These are phyloP conservation scores for Proisotoma minuta DNA, from an alignment of 2,888 invertebrate genomes.

Conservation along the genomic window DNA sequence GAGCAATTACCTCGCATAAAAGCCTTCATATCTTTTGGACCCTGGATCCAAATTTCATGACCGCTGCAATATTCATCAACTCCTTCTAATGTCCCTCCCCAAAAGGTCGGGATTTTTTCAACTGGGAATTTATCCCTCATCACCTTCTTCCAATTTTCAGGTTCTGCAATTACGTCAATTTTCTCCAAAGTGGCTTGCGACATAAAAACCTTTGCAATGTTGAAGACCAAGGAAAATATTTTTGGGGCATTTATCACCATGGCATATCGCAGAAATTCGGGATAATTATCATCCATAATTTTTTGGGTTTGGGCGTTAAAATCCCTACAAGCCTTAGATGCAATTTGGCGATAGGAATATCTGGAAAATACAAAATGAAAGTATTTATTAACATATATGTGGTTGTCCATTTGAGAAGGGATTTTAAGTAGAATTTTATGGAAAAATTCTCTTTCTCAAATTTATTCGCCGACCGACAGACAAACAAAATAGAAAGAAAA, in stretches of 20 bases:
- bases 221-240: slow-evolving; percentile 22
- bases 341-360: slow-evolving; percentile 12
- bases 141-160: slow-evolving; percentile 20
- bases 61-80: not conserved
- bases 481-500: too few relatives aligned
- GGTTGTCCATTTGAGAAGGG: too few relatives aligned
- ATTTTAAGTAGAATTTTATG: too few relatives aligned
- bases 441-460: too few relatives aligned
- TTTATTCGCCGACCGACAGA: too few relatives aligned
- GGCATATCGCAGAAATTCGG: slow-evolving; percentile 21
- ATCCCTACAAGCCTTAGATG: slow-evolving; percentile 10
- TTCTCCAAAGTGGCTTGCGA: slow-evolving; percentile 22
- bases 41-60: not conserved
- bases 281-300: slow-evolving; percentile 26
- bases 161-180: slow-evolving; percentile 19
- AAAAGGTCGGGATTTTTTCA: slow-evolving; percentile 15
- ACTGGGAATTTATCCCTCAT: slow-evolving; percentile 12
- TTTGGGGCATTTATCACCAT: slow-evolving; percentile 30
- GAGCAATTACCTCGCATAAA: not conserved
- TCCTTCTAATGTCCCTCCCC: slow-evolving; percentile 3
- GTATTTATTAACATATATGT: too few relatives aligned
- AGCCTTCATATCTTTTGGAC: slow-evolving; percentile 1
- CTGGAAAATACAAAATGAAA: not conserved
- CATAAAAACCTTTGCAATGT: slow-evolving; percentile 22
- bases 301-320: slow-evolving; percentile 11